Evolutionary conservation across 1,140 invertebrate species (phyloP).

Genomic region (Bombus superbus): DNA sequence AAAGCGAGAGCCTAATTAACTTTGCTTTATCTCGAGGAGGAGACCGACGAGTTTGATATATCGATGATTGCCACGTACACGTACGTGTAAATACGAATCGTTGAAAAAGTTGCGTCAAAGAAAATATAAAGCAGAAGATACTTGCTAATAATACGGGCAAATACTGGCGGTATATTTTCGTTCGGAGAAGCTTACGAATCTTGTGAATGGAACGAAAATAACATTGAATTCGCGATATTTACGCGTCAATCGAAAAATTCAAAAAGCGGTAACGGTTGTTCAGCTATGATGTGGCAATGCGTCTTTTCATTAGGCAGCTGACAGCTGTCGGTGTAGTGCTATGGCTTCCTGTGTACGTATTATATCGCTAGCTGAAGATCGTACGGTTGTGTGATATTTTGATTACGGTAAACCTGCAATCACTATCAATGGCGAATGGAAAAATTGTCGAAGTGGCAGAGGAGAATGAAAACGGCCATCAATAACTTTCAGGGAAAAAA

Average conservation of each 20-base stretch:
- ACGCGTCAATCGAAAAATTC: neutral
- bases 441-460: neutral
- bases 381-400: neutral
- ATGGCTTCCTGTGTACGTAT: conserved; percentile 9
- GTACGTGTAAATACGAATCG: too few species aligned
- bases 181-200: neutral
- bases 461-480: neutral
- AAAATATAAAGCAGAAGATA: neutral
- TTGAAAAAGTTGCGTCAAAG: neutral
- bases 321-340: conserved; percentile 8
- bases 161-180: neutral
- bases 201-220: neutral
- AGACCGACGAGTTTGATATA: neutral
- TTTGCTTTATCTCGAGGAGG: neutral
- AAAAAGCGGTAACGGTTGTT: conserved; percentile 7
- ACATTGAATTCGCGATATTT: neutral
- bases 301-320: conserved; percentile 17
- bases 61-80: neutral
- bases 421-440: neutral
- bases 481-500: neutral
- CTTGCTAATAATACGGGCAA: neutral
- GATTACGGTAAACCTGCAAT: conserved; percentile 7
- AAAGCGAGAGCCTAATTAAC: neutral
- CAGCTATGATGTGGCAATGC: neutral
- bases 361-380: neutral